Percentiles rank a stretch among this genome's conserved stretches.
phyloP scores from a whole-genome alignment of 1,140 invertebrate genomes.

The Rhagoletis zephyria region DNA sequence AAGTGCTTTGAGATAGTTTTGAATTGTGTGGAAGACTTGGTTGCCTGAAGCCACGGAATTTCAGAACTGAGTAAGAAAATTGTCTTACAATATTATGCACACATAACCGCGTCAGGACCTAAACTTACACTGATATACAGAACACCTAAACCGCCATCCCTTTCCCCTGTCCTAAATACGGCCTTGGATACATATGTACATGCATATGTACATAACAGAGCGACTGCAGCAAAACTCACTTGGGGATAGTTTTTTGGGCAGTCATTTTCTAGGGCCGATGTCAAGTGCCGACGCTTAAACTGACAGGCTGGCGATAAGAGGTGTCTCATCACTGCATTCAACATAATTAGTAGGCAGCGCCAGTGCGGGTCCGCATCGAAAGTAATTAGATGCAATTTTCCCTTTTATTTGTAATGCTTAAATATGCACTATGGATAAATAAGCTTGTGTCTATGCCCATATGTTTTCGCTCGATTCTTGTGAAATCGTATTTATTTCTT shows the following conservation, averaged over 20 bases:
- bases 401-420: constrained; percentile 14
- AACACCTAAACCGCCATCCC: no score
- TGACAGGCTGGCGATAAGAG: neutral
- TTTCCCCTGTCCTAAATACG: no score
- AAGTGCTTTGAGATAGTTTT: no score
- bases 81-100: no score
- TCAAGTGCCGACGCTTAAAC: constrained; percentile 3
- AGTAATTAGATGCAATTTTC: constrained; percentile 38
- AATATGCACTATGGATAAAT: neutral
- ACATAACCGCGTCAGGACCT: no score
- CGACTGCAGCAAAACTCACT: neutral
- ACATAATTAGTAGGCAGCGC: no score
- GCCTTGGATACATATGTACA: no score
- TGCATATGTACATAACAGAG: neutral
- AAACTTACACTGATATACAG: no score
- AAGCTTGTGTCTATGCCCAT: no score
- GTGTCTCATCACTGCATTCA: constrained; percentile 14
- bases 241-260: neutral
- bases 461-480: neutral
- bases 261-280: constrained; percentile 6
- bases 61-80: no score
- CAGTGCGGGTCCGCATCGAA: neutral
- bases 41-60: no score
- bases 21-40: no score
- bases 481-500: constrained; percentile 4